Evolutionary conservation across 2,888 invertebrate species (phyloP).

Genomic region (Scaptomyza caliginosa): DNA sequence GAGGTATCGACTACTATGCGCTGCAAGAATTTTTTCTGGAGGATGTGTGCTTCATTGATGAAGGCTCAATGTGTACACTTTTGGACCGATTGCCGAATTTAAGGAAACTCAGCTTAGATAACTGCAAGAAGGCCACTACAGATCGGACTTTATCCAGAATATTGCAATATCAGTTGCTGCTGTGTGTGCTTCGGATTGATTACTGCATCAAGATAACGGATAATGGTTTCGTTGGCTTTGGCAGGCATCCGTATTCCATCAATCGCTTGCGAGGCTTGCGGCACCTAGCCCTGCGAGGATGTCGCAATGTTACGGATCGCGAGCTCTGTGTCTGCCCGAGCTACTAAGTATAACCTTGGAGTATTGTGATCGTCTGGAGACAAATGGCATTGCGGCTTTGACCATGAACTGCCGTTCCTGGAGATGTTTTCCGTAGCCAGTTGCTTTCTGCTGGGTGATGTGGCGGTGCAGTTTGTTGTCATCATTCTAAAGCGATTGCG

Average conservation of each 20-base stretch:
- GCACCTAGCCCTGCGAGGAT: constrained; percentile 68
- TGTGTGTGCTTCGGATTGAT: constrained; percentile 68
- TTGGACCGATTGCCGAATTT: constrained; percentile 66
- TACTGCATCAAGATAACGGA: constrained; percentile 70
- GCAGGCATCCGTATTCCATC: constrained; percentile 54
- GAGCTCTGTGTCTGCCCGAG: constrained; percentile 58
- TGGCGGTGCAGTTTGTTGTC: constrained; percentile 53
- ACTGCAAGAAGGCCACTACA: constrained; percentile 70
- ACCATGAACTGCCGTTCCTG: constrained; percentile 67
- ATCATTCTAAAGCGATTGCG: constrained; percentile 65
- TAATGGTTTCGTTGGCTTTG: constrained; percentile 63
- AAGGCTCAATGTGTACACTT: constrained; percentile 56
- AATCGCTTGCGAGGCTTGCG: constrained; percentile 59
- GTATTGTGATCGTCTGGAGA: constrained; percentile 66
- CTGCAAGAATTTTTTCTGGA: constrained; percentile 71
- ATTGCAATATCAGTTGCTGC: constrained; percentile 57
- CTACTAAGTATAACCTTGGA: constrained; percentile 63
- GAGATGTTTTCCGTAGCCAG: constrained; percentile 71
- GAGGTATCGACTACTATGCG: constrained; percentile 50
- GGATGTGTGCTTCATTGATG: constrained; percentile 62
- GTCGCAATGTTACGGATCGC: constrained; percentile 65
- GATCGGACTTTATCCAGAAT: constrained; percentile 66
- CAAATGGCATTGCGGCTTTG: constrained; percentile 62
- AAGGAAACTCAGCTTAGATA: constrained; percentile 67
- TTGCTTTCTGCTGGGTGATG: constrained; percentile 61